These are phyloP conservation scores for Sminthopsis crassicaudata DNA, from an alignment of 2,113 vertebrate genomes.

Conservation along the genomic window DNA sequence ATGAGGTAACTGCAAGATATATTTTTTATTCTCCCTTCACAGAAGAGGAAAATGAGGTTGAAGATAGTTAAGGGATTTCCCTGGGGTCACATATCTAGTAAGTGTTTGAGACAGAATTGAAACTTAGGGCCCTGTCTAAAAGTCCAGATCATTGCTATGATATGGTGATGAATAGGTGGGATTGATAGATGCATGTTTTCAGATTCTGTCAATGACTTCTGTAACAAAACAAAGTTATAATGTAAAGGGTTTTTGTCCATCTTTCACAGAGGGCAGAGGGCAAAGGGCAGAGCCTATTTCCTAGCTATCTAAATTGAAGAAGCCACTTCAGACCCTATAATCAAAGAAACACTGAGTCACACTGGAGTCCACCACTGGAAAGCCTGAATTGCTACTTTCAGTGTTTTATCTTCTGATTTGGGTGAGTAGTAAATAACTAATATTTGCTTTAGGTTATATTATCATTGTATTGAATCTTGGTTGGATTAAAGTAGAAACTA, in stretches of 20 bases:
- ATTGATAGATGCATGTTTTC: not conserved
- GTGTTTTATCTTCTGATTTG: not conserved
- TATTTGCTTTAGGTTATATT: not conserved
- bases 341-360: not conserved
- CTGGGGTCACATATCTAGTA: not conserved
- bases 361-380: not conserved
- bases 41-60: not conserved
- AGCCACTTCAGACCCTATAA: not conserved
- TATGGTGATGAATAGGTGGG: not conserved
- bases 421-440: constrained; percentile 53
- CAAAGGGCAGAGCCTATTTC: not conserved
- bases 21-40: not conserved
- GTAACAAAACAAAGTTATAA: not conserved
- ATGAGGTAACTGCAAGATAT: not conserved
- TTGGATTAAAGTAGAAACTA: not conserved
- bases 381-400: not conserved
- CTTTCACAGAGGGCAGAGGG: constrained; percentile 5
- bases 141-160: not conserved
- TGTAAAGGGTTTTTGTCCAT: constrained; percentile 6
- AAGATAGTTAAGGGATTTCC: not conserved
- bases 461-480: not conserved
- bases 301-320: not conserved
- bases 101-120: not conserved
- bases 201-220: not conserved
- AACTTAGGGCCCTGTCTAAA: not conserved